Evolutionary conservation across 92 coral and sea anemone genomes (phyloP), one percentile per base, ranked within the genome.

Genomic region (Desmophyllum pertusum): DNA sequence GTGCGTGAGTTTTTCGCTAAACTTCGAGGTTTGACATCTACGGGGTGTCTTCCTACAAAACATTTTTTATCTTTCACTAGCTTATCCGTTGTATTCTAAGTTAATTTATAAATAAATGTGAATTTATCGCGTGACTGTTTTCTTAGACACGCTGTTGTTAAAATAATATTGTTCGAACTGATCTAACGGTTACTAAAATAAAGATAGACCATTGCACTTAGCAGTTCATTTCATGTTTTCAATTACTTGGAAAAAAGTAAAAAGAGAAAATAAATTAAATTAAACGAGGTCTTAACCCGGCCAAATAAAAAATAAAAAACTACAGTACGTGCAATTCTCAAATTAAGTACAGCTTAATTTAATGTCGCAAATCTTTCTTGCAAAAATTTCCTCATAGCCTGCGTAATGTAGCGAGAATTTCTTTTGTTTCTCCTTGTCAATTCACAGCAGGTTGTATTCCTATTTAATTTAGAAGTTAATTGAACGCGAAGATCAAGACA

Each of bases 361-460:
- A 81, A 71, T 29, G 70, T 55, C 51, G 52, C 25, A 51, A 67
- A 67, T 35, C 76, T 48, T 68, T 35, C 39, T 18, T 6, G 18
- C 14, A 33, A 45, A 19, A 33, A 33, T 2, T 15, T 66, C 31
- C n/a, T 46, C 43, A 29, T 40, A 35, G 30, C 48, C 3, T 48
- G 48, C 62, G 76, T 70, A 21, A 50, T 71, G 41, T 25, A 38
- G 25, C 41, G 43, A 39, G 42, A 81, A 52, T 21, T 45, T 4
- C 6, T 29, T 69, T 50, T 81, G 27, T 35, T 14, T 25, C 11
- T n/a, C 7, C 5, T 21, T 3, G 33, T 38, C 8, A 13, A 10
- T 4, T 52, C 79, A 25, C 85, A 81, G 85, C 85, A 18, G 68
- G 78, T 17, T 15, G 7, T 41, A 27, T 38, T 81, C 50, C 10